Conservation (phyloP, 2,888 invertebrate species). For the Deilephila elpenor region DNA sequence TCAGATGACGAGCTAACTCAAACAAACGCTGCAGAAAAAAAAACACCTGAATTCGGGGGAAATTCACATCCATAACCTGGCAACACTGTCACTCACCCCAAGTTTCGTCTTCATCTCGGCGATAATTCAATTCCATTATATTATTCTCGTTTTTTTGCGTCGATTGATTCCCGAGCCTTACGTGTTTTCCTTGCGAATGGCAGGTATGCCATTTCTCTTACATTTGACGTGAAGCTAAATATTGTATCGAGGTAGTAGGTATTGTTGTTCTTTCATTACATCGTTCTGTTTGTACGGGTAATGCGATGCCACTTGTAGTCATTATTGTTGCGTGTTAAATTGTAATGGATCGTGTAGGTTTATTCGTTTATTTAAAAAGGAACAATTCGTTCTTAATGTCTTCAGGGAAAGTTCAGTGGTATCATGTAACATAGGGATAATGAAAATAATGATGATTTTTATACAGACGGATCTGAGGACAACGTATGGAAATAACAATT, state of each 20-base stretch:
- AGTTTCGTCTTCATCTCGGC: slow-evolving; percentile 72
- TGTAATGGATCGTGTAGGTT: background rate
- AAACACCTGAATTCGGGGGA: no score
- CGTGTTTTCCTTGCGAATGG: slow-evolving; percentile 52
- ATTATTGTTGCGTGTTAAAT: background rate
- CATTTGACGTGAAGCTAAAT: slow-evolving; percentile 48
- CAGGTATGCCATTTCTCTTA: slow-evolving; percentile 54
- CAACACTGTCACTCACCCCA: slow-evolving; percentile 44
- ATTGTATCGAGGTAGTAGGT: slow-evolving; percentile 54
- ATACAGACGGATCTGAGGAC: no score
- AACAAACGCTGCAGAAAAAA: no score
- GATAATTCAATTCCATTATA: slow-evolving; percentile 83
- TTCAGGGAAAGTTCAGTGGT: no score
- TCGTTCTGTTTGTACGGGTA: slow-evolving; percentile 33
- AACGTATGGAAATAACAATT: no score
- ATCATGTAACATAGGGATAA: background rate
- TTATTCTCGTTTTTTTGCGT: slow-evolving; percentile 71
- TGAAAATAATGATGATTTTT: background rate
- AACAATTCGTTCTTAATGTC: no score
- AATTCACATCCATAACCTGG: slow-evolving; percentile 5
- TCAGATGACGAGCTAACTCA: no score
- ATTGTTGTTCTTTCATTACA: slow-evolving; percentile 45
- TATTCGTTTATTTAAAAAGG: no score
- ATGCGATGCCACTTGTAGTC: slow-evolving; percentile 34
- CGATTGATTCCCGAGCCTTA: slow-evolving; percentile 70